A percentile compares a stretch with the other conserved stretches of the same genome.
Evolutionary conservation across 1,140 invertebrate genomes (phyloP).

Genomic region (Musca domestica): DNA sequence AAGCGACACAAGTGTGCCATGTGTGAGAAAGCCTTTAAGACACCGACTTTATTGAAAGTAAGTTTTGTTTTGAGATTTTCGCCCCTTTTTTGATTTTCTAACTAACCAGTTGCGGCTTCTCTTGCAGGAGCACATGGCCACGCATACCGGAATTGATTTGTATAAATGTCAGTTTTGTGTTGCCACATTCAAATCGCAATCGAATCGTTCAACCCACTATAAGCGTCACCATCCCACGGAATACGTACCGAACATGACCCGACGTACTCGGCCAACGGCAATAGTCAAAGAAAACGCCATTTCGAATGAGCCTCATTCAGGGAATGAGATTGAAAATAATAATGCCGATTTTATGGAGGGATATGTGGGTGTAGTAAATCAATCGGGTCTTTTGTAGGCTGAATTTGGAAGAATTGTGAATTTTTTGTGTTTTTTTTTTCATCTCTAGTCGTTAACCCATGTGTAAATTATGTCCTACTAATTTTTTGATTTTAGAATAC

Average conservation of each 20-base stretch:
- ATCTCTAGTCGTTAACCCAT: too few relatives aligned
- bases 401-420: too few relatives aligned
- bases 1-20: constrained; percentile 39
- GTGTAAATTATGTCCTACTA: too few relatives aligned
- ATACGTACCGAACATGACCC: constrained; percentile 13
- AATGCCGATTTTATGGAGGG: too few relatives aligned
- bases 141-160: constrained; percentile 44
- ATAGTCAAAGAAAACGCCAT: too few relatives aligned
- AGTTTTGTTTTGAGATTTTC: not conserved
- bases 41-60: constrained; percentile 37
- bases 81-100: not conserved
- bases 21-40: constrained; percentile 48
- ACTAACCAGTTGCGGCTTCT: not conserved
- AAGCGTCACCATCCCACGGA: constrained; percentile 48
- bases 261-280: too few relatives aligned
- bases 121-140: constrained; percentile 47
- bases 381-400: too few relatives aligned
- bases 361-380: too few relatives aligned
- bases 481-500: too few relatives aligned
- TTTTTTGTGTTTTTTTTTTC: too few relatives aligned
- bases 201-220: constrained; percentile 49
- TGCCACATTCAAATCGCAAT: constrained; percentile 47
- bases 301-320: too few relatives aligned
- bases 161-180: constrained; percentile 48
- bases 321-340: too few relatives aligned